Conservation (phyloP, 2,113 vertebrate genomes). For the Leptocoma aspasia region DNA sequence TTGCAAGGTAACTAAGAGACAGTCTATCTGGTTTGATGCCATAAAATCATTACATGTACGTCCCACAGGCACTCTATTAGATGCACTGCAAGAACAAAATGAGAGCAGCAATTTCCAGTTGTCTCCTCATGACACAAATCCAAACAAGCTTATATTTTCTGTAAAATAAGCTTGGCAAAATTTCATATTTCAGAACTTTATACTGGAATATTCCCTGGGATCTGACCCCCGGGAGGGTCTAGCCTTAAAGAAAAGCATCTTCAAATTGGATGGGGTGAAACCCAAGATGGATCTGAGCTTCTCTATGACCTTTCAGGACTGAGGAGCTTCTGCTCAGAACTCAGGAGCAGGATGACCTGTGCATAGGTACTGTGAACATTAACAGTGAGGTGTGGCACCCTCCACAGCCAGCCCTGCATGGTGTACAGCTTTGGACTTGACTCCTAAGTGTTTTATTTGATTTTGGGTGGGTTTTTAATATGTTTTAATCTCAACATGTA, state of each 20-base stretch:
- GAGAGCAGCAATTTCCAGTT: not conserved
- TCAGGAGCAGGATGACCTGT: not conserved
- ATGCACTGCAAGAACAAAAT: not conserved
- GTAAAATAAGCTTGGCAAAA: not conserved
- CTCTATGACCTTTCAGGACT: not conserved
- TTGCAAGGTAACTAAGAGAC: not conserved
- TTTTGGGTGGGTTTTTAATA: not conserved
- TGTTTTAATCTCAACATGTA: not conserved
- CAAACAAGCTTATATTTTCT: not conserved
- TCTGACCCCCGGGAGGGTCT: not conserved
- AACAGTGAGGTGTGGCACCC: not conserved
- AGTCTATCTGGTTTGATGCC: not conserved
- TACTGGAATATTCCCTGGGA: not conserved
- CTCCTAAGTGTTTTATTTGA: not conserved
- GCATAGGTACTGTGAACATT: not conserved
- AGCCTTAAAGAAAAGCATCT: not conserved
- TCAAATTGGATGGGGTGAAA: not conserved
- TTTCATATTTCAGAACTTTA: not conserved
- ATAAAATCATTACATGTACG: not conserved
- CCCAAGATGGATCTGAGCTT: not conserved
- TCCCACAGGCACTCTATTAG: not conserved
- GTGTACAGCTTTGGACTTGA: not conserved
- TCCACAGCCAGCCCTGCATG: not conserved
- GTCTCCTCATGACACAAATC: not conserved
- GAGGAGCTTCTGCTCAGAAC: not conserved